Base-by-base conservation (phyloP, 2,888 invertebrate species). In the Rhagophthalmus giganteus region DNA sequence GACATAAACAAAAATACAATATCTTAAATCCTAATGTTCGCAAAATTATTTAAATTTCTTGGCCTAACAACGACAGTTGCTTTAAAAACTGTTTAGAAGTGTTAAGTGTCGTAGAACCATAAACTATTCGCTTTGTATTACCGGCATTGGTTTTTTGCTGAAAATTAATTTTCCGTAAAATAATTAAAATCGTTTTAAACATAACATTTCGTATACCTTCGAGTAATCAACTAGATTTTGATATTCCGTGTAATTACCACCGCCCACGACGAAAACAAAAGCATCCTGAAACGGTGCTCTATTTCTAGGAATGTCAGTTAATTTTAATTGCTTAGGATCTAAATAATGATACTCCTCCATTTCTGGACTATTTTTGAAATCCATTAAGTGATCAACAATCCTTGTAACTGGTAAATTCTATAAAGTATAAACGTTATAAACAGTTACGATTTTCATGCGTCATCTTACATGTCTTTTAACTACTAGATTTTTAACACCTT, bases 231-330 rank as follows among this genome's bases (percentile, higher is more conserved):
- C 85, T 51, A 99, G 82, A 81, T 99, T 99, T 75, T 98, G 98
- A 75, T 99, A 99, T 76, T 99, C 99, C 69, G 98, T 97, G 71
- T 99, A 99, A 80, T 97, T 98, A 35, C 99, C 94, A 51, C 94
- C 94, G 30, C 94, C 94, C 30, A 94, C 90, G 45, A 94, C 76
- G 75, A 94, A 94, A 6, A 94, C 93, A 48, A 94, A 86, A 2
- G 92, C 92, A 74, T 94, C 93, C 65, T 87, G 87, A 73, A 92
- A 93, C 56, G 87, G 83, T 64, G 82, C 70, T 68, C 83, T 75
- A 78, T 83, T 80, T 76, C 84, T 81, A 46, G 85, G 78, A 38
- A 75, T 79, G 60, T 86, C 86, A 51, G 77, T 82, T 6, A 85
- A 80, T 63, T 94, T 87, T 42, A 96, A 79, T 44, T 96, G 84